Evolutionary conservation across 2,113 vertebrate species (phyloP), one percentile per base, ranked within the genome.

Genomic region (Sula dactylatra): DNA sequence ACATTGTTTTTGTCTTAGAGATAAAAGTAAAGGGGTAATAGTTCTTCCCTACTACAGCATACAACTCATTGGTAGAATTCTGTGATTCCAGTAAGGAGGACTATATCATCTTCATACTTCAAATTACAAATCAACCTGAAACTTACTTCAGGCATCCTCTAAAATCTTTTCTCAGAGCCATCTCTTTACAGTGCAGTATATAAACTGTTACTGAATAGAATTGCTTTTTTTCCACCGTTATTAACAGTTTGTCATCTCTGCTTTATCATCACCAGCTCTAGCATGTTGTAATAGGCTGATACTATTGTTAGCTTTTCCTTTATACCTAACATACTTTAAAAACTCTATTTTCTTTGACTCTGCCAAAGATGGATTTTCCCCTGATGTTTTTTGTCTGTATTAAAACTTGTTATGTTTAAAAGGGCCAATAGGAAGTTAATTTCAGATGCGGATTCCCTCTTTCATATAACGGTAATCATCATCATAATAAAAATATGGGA

Each of bases 401-500:
- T 88, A 90, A 96, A 92, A 44, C 10, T n/a, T n/a, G 25, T 34
- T 73, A 27, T 21, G 17, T 73, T 88, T 95, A 80, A 93, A 96
- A 92, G 29, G 47, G 47, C 86, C 90, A 77, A 94, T 31, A 85
- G 45, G 76, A 88, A 88, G 87, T 94, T 91, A 86, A 97, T 94
- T 91, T 95, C 69, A 85, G 58, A 82, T 62, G 52, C 88, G 67
- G 55, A 62, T 81, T 94, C n/a, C 20, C 90, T 59, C 50, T 86
- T 88, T 83, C 84, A 90, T 55, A 44, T 82, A 95, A 44, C 45
- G 76, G 55, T 27, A 94, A 94, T 93, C 82, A 93, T 91, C 66
- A 87, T 87, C 7, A 91, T 80, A 20, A 94, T 91, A 91, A 97
- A 97, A 96, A 79, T 80, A 85, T 12, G 47, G 84, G 58, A 44